A percentile compares a stretch with the other conserved stretches of the same genome.
Conservation (phyloP, 1,140 invertebrate species). For the Nasonia giraulti region DNA sequence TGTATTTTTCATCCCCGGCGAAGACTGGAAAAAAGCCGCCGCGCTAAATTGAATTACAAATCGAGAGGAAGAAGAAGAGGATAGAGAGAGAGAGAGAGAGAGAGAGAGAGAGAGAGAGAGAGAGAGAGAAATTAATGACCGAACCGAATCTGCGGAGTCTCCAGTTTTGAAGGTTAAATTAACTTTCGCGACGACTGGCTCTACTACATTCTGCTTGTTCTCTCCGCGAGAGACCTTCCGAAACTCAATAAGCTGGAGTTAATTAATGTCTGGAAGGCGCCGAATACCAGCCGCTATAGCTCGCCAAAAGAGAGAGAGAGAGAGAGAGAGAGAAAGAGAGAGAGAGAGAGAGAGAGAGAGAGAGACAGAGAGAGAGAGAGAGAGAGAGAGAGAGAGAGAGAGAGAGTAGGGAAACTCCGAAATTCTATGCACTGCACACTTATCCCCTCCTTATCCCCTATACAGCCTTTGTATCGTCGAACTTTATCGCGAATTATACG, state of each 20-base stretch:
- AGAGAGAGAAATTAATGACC: neutral
- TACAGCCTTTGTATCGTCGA: neutral
- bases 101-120: neutral
- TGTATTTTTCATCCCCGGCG: neutral
- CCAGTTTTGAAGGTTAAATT: conserved; percentile 29
- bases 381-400: too few species aligned
- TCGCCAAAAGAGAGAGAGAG: neutral
- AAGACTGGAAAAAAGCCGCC: neutral
- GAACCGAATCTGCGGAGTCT: neutral
- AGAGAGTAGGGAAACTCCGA: neutral
- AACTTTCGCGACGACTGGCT: conserved; percentile 19
- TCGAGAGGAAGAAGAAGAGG: neutral
- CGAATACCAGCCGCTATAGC: neutral
- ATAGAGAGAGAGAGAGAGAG: neutral
- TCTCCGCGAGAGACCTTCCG: neutral
- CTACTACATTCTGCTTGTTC: neutral
- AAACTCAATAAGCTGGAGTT: conserved; percentile 29
- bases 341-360: too few species aligned
- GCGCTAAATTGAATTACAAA: conserved; percentile 9
- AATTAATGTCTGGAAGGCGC: conserved; percentile 24
- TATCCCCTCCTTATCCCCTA: neutral
- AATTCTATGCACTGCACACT: conserved; percentile 20
- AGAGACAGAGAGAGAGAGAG: too few species aligned
- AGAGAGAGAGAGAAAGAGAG: too few species aligned
- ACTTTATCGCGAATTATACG: neutral